Conservation (phyloP, 1,140 invertebrate genomes). For the Drosophila azteca region DNA sequence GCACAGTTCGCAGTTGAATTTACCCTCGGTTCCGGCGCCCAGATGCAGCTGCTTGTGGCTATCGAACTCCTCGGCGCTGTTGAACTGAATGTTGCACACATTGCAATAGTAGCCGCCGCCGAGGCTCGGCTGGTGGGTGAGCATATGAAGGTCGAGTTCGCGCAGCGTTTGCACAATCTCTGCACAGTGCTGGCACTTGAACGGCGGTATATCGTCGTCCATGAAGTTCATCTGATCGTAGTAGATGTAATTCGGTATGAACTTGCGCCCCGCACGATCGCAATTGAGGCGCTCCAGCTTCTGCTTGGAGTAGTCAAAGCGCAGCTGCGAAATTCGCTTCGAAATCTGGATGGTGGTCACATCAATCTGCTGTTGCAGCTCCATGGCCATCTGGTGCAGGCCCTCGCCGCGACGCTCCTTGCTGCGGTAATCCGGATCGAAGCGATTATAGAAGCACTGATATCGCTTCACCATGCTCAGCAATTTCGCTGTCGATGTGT, state of each 20-base stretch:
- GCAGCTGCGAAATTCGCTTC: slow-evolving; percentile 76
- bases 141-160: slow-evolving; percentile 70
- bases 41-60: slow-evolving; percentile 73
- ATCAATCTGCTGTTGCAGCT: slow-evolving; percentile 71
- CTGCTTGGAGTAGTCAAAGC: slow-evolving; percentile 79
- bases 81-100: slow-evolving; percentile 67
- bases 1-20: slow-evolving; percentile 76
- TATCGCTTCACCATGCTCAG: slow-evolving; percentile 70
- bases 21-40: slow-evolving; percentile 58
- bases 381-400: slow-evolving; percentile 72
- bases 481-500: slow-evolving; percentile 73
- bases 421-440: slow-evolving; percentile 77
- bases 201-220: slow-evolving; percentile 78
- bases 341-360: slow-evolving; percentile 79
- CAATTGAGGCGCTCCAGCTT: slow-evolving; percentile 72
- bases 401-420: slow-evolving; percentile 79
- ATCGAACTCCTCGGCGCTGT: slow-evolving; percentile 65
- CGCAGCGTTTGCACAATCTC: slow-evolving; percentile 72
- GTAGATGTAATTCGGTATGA: slow-evolving; percentile 72
- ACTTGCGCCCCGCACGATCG: slow-evolving; percentile 65
- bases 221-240: slow-evolving; percentile 79
- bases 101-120: slow-evolving; percentile 66
- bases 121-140: slow-evolving; percentile 66
- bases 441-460: slow-evolving; percentile 79
- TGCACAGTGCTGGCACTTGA: slow-evolving; percentile 73